phyloP scores from a whole-genome alignment of 2,113 vertebrate species.

The Actenoides lindsayi region DNA sequence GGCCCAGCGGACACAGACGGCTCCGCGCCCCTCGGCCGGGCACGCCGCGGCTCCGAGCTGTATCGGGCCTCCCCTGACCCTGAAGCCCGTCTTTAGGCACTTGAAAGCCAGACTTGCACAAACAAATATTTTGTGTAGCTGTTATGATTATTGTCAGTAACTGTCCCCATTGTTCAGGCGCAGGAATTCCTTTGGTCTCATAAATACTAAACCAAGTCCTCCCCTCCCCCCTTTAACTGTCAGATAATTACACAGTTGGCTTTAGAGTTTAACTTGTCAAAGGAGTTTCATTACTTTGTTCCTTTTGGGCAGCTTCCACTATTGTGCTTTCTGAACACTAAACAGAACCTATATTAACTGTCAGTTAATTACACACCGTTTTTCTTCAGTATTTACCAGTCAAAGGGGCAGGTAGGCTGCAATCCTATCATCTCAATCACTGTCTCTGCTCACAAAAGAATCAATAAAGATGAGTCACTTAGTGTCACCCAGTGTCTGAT shows the following conservation, averaged over 20 bases:
- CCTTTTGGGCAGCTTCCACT: slow-evolving; percentile 79
- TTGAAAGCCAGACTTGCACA: slow-evolving; percentile 39
- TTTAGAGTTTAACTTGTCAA: slow-evolving; percentile 84
- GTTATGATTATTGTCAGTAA: slow-evolving; percentile 70
- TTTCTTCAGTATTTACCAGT: slow-evolving; percentile 90
- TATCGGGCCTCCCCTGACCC: background rate
- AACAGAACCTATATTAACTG: slow-evolving; percentile 91
- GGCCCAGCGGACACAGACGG: background rate
- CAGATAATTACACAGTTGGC: slow-evolving; percentile 81
- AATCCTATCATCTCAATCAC: slow-evolving; percentile 88
- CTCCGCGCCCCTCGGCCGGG: too few species aligned
- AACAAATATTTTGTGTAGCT: slow-evolving; percentile 64
- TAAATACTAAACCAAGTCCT: slow-evolving; percentile 49
- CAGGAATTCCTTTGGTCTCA: slow-evolving; percentile 74
- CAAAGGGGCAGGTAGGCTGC: slow-evolving; percentile 82
- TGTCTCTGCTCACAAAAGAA: slow-evolving; percentile 85
- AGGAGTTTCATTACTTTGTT: slow-evolving; percentile 78
- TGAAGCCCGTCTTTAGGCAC: background rate
- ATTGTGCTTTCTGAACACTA: slow-evolving; percentile 81
- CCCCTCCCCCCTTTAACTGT: slow-evolving; percentile 66
- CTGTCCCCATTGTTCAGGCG: slow-evolving; percentile 58
- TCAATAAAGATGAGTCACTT: slow-evolving; percentile 89
- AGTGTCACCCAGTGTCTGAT: slow-evolving; percentile 85
- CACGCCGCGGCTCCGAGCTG: background rate
- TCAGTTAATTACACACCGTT: slow-evolving; percentile 92